phyloP scores from a whole-genome alignment of 2,888 invertebrate genomes.

The Zygothrica quintamaculata region DNA sequence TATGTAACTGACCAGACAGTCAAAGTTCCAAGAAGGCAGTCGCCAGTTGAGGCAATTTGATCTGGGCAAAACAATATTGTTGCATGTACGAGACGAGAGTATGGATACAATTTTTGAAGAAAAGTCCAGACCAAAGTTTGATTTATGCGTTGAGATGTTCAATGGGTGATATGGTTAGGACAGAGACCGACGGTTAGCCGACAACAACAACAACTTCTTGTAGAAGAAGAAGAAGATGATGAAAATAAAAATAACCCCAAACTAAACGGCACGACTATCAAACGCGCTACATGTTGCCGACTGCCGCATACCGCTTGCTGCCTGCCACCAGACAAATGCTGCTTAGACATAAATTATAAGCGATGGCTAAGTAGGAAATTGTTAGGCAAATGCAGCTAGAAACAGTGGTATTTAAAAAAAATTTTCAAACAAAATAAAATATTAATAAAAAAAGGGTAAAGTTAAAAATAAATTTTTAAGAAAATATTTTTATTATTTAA shows the following conservation, averaged over 20 bases:
- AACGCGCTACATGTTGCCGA: slow-evolving; percentile 44
- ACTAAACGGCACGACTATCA: slow-evolving; percentile 73
- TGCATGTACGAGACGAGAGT: slow-evolving; percentile 2
- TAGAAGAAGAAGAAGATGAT: background rate
- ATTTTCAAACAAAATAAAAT: slow-evolving; percentile 6
- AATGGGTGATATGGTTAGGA: slow-evolving; percentile 61
- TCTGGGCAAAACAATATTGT: slow-evolving; percentile 47
- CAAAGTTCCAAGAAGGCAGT: slow-evolving; percentile 66
- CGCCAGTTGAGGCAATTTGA: slow-evolving; percentile 54
- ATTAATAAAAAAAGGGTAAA: background rate
- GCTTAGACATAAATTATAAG: slow-evolving; percentile 74
- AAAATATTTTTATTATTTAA: too few species aligned
- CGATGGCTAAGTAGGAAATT: slow-evolving; percentile 74
- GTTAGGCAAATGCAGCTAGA: slow-evolving; percentile 47
- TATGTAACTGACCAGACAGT: slow-evolving; percentile 1
- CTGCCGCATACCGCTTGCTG: slow-evolving; percentile 6
- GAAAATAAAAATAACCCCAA: slow-evolving; percentile 16
- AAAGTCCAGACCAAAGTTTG: slow-evolving; percentile 72
- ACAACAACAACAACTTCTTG: too few species aligned
- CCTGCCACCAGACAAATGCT: slow-evolving; percentile 46
- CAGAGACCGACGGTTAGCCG: slow-evolving; percentile 9
- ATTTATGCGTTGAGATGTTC: slow-evolving; percentile 77
- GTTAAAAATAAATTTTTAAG: background rate
- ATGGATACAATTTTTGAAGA: slow-evolving; percentile 46
- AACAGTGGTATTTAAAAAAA: slow-evolving; percentile 51